Evolutionary conservation across 2,113 vertebrate genomes (phyloP).

Genomic region (Otis tarda): DNA sequence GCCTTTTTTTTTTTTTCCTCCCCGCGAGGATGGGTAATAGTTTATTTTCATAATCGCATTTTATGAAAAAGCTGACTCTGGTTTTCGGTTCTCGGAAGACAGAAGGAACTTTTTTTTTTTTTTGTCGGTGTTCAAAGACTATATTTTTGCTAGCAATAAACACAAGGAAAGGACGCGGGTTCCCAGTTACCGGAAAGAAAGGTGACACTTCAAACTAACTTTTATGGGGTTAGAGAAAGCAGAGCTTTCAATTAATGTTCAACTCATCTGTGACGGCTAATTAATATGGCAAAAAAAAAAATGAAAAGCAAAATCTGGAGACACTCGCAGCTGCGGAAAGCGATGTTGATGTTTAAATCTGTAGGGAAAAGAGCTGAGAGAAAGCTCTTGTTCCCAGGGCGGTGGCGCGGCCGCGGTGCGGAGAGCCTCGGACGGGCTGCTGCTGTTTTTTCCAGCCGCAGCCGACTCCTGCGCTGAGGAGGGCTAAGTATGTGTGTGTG

Average conservation of each 20-base stretch:
- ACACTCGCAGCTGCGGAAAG: background rate
- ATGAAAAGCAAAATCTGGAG: background rate
- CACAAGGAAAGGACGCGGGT: background rate
- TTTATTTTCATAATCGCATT: background rate
- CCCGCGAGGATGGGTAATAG: background rate
- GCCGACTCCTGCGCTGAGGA: background rate
- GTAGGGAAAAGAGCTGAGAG: background rate
- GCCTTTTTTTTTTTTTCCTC: background rate
- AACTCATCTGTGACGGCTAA: constrained; percentile 13
- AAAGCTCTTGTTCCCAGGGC: background rate
- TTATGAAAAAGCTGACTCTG: background rate
- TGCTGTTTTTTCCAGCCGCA: background rate
- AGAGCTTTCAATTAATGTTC: constrained; percentile 46
- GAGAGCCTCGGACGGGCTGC: background rate
- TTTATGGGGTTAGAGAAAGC: constrained; percentile 56
- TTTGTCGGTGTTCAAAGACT: background rate
- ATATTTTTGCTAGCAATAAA: background rate
- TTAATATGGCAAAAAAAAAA: background rate
- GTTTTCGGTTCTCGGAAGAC: background rate
- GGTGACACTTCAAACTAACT: constrained; percentile 57
- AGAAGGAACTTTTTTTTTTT: background rate
- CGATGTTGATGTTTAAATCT: background rate
- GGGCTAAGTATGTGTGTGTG: background rate
- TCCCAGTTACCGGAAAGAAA: constrained; percentile 59
- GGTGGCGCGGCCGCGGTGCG: background rate